Evolutionary conservation across 2,797 vertebrate species (phyloP), one percentile per base, ranked within the genome.

Genomic region (Liasis olivaceus): DNA sequence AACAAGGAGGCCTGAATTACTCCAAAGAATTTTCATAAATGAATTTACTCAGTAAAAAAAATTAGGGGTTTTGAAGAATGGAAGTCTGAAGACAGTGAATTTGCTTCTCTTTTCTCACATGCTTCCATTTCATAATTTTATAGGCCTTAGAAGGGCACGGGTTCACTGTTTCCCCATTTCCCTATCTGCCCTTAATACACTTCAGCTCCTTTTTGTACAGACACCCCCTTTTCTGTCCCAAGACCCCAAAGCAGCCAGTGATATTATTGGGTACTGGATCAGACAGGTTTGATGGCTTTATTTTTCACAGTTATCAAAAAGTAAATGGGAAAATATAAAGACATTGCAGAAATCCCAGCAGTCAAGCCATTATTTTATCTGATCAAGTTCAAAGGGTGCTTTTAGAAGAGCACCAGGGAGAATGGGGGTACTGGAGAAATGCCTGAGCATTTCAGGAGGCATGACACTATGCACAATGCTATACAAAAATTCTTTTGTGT

Each of bases 251-350:
- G 94, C 97, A 97, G 97, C 97, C 97, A 96, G 94, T 94, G 97
- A 98, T 98, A 96, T 96, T 97, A 97, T 97, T 97, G 96, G 97
- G 95, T 93, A 85, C 96, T 95, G 96, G 97, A 97, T 96, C 93
- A 95, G 96, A 96, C 95, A 13, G 81, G 93, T 96, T 94, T 98
- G 98, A 97, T 97, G 98, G 97, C 94, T 97, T 96, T 95, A 96
- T 98, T 98, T 97, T 97, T 97, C 97, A 95, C 59, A 93, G 95
- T 96, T 96, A 96, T 96, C 97, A 94, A 96, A 96, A 96, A 47
- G 92, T 81, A 72, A 90, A 93, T 96, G 97, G 96, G 47, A 94
- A 86, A 90, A 90, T 7, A 91, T 95, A 28, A 93, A 4, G 88
- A 95, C 93, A 87, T 96, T 96, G 93, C 87, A 90, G 96, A 95